These are phyloP conservation scores for Cyrtorhinus lividipennis DNA, from an alignment of 1,140 invertebrate species.

Conservation along the genomic window DNA sequence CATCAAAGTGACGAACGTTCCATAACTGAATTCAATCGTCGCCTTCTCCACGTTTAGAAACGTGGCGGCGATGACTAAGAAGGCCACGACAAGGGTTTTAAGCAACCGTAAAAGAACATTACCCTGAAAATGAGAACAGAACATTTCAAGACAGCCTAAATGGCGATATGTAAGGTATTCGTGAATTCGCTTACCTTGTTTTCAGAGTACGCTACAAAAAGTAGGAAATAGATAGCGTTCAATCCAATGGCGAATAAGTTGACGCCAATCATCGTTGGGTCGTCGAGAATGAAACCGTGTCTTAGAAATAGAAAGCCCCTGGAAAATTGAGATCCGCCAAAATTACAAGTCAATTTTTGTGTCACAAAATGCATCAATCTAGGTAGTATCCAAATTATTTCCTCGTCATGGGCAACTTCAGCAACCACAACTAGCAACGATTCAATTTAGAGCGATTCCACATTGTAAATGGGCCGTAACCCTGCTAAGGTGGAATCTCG, in stretches of 20 bases:
- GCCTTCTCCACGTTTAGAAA: too few species aligned
- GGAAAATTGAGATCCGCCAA: constrained; percentile 16
- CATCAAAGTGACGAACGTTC: constrained; percentile 49
- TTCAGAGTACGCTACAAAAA: constrained; percentile 48
- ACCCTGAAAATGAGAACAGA: too few species aligned
- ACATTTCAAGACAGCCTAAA: too few species aligned
- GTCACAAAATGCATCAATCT: neutral
- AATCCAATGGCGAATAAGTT: constrained; percentile 52
- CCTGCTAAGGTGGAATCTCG: too few species aligned
- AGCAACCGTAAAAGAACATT: too few species aligned
- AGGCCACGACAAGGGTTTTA: constrained; percentile 37
- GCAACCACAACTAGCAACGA: neutral
- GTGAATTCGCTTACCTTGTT: constrained; percentile 35
- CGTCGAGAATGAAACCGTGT: constrained; percentile 49
- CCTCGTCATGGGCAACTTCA: neutral
- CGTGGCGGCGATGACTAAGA: constrained; percentile 44
- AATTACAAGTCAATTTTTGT: constrained; percentile 13
- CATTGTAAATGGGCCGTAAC: too few species aligned
- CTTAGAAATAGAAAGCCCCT: constrained; percentile 55
- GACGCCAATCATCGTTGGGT: constrained; percentile 54
- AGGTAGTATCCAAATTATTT: neutral
- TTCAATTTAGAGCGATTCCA: neutral
- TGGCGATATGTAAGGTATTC: too few species aligned
- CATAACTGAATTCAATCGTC: constrained; percentile 29
- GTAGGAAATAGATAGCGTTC: constrained; percentile 44